Evolutionary conservation across 2,888 invertebrate species (phyloP).

Genomic region (Keiferia lycopersicella): DNA sequence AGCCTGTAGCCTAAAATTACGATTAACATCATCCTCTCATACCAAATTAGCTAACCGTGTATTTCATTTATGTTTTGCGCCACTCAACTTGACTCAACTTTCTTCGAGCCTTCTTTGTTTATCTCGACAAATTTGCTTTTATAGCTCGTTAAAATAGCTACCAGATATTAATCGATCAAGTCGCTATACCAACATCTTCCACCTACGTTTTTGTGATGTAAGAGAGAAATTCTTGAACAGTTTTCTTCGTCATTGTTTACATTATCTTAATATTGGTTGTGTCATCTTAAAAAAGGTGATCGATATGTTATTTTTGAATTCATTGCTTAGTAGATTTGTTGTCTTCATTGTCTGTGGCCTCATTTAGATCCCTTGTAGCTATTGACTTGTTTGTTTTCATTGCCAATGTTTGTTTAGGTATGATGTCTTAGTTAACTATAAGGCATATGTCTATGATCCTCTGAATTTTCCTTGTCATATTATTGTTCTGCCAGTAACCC

Average conservation of each 20-base stretch:
- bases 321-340: not conserved
- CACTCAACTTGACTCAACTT: constrained; percentile 7
- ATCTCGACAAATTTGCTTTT: not conserved
- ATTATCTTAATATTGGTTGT: constrained; percentile 37
- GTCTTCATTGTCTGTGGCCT: too few relatives aligned
- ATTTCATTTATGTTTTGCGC: not conserved
- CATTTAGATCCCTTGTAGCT: too few relatives aligned
- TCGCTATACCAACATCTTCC: constrained; percentile 20
- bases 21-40: too few relatives aligned
- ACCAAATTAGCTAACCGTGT: not conserved
- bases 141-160: constrained; percentile 10
- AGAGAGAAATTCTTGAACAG: constrained; percentile 42
- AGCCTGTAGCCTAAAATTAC: too few relatives aligned
- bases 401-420: not conserved
- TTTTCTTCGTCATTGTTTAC: constrained; percentile 46
- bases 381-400: not conserved
- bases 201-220: constrained; percentile 35
- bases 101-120: not conserved
- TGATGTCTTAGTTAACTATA: too few relatives aligned
- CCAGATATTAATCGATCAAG: constrained; percentile 27
- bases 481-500: constrained; percentile 24
- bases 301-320: not conserved
- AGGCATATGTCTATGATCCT: constrained; percentile 10
- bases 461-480: constrained; percentile 27
- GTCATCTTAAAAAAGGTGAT: constrained; percentile 36